Evolutionary conservation across 2,888 invertebrate genomes (phyloP).

Genomic region (Caenorhabditis auriculariae): DNA sequence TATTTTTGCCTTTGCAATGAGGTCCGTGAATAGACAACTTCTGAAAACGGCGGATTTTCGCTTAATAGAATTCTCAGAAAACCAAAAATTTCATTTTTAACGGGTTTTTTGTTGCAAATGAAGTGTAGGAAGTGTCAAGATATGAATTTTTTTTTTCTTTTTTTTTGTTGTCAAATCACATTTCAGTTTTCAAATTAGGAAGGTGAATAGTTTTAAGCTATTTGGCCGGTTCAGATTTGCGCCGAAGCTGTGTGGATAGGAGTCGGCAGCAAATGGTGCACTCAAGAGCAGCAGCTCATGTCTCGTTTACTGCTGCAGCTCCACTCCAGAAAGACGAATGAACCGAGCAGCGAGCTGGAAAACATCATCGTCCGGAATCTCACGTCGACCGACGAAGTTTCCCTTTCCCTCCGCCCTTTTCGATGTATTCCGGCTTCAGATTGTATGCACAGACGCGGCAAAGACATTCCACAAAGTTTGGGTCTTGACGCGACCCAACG

Average conservation of each 20-base stretch:
- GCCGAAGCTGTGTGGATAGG: constrained; percentile 40
- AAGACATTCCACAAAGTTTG: constrained; percentile 56
- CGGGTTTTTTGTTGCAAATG: too few relatives aligned
- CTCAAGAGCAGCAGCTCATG: constrained; percentile 37
- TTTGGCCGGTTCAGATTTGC: constrained; percentile 19
- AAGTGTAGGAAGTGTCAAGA: background rate
- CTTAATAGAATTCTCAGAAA: too few relatives aligned
- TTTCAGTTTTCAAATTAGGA: background rate
- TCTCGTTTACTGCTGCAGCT: constrained; percentile 78
- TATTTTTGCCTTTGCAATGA: too few relatives aligned
- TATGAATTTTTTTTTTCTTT: background rate
- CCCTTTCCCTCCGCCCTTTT: background rate
- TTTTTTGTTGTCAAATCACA: background rate
- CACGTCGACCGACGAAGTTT: constrained; percentile 41
- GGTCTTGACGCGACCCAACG: constrained; percentile 47
- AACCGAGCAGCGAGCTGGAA: constrained; percentile 66
- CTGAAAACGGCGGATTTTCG: too few relatives aligned
- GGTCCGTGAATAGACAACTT: too few relatives aligned
- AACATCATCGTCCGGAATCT: constrained; percentile 52
- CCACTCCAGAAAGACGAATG: constrained; percentile 73
- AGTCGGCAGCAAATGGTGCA: constrained; percentile 12
- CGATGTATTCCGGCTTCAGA: constrained; percentile 17
- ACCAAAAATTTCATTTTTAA: too few relatives aligned
- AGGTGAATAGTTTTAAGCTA: background rate
- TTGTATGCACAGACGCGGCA: constrained; percentile 48